Evolutionary conservation across 2,113 vertebrate species (phyloP), one percentile per base, ranked within the genome.

Genomic region (Setophaga petechia): DNA sequence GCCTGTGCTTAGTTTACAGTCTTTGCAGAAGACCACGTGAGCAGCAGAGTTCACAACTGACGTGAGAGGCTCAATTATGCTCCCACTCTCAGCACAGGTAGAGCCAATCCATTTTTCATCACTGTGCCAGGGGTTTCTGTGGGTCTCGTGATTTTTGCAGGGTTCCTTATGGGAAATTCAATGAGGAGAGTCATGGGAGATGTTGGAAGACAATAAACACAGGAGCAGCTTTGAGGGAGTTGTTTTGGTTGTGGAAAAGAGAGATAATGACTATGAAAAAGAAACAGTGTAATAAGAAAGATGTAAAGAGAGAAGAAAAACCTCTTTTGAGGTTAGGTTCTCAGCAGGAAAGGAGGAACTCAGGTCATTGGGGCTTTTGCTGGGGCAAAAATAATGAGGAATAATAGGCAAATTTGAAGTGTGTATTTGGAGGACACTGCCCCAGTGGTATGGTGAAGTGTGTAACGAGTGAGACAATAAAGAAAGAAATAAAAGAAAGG

Each of bases 81-180:
- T 94, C 75, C 76, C 11, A 0, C 66, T 77, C 44, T 46, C 79
- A 44, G 79, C 7, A 6, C 72, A 93, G 90, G 85, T 67, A 83
- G 72, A 71, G 63, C 58, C 6, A 4, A 76, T 87, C 24, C 59
- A 82, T 90, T 95, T 96, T 95, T 96, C 86, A 94, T 92, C 66
- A 31, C 73, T 73, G 65, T 87, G 63, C 35, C 74, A 87, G 39
- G 74, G 65, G 10, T 58, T 84, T 87, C 71, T 58, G 7, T 1
- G 9, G 77, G 54, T 54, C 87, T 55, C 83, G 78, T 94, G 82
- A 90, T 93, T 80, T n/a, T 71, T 80, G 51, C 51, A 67, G 90
- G 47, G 47, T 43, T 91, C 55, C 67, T 85, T 24, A 16, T 19
- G 67, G 87, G 51, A 93, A 95, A 93, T 93, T 87, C 91, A 93